Evolutionary conservation across 2,113 vertebrate species (phyloP).

Genomic region (Poeciliopsis retropinna): DNA sequence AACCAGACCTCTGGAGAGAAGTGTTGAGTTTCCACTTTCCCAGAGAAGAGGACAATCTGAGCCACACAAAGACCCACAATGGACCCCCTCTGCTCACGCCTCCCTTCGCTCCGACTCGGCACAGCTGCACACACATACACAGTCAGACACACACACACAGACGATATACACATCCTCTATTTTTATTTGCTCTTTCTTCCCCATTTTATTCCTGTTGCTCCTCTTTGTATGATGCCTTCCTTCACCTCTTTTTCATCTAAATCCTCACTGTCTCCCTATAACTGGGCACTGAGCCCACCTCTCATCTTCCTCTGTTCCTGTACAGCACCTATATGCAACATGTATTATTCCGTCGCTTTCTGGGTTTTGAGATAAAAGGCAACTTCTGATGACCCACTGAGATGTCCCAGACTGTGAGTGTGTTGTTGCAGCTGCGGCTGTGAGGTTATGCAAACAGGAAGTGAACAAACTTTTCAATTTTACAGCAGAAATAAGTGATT

Average conservation of each 20-base stretch:
- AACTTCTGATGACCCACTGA: slow-evolving; percentile 6
- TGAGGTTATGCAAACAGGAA: slow-evolving; percentile 15
- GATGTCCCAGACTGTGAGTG: slow-evolving; percentile 10
- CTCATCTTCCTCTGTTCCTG: slow-evolving; percentile 1
- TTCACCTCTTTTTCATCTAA: slow-evolving; percentile 8
- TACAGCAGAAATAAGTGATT: not conserved
- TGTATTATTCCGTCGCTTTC: slow-evolving; percentile 7
- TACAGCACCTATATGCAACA: not conserved
- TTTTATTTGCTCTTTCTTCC: slow-evolving; percentile 15
- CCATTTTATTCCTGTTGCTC: slow-evolving; percentile 5
- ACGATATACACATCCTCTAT: slow-evolving; percentile 12
- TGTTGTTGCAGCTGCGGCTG: slow-evolving; percentile 24
- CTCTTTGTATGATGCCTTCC: not conserved
- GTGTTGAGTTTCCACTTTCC: slow-evolving; percentile 84
- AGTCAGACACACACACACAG: slow-evolving; percentile 15
- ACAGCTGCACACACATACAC: slow-evolving; percentile 63
- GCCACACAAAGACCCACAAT: slow-evolving; percentile 78
- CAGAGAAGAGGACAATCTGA: slow-evolving; percentile 82
- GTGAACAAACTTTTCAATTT: slow-evolving; percentile 7
- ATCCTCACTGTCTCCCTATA: not conserved
- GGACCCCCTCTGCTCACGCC: slow-evolving; percentile 72
- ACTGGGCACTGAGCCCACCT: not conserved
- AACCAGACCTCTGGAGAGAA: slow-evolving; percentile 80
- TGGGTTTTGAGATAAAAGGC: slow-evolving; percentile 2
- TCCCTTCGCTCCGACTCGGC: slow-evolving; percentile 50